Evolutionary conservation across 2,888 invertebrate genomes (phyloP), one percentile per base, ranked within the genome.

Genomic region (Nomada hirtipes): DNA sequence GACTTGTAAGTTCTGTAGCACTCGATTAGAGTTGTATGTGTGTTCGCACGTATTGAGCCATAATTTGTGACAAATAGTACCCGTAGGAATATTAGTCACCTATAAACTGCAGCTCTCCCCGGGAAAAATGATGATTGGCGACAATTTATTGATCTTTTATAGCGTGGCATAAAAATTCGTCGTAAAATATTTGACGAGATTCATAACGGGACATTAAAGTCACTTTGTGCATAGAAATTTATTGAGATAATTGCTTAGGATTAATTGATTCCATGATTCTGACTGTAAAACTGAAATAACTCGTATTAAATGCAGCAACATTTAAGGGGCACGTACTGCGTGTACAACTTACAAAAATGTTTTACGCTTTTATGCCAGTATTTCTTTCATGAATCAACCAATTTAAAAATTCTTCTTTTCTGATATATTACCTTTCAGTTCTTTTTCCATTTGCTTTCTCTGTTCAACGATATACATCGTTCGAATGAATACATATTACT

Each of bases 151-250:
- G 36, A 20, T 20, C 18, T 26, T 71, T 47, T 9, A 60, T 44
- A 29, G 15, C 13, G n/a, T 9, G 42, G 36, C n/a, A 77, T 65
- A 53, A 70, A 69, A 52, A 36, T 55, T 3, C 9, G 64, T 20
- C 47, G 29, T 71, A 65, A 77, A 61, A 13, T 15, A 47, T 79
- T 60, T n/a, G 15, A 61, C 64, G 44, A 50, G 69, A 26, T 29
- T 59, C 18, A 64, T 64, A 64, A 76, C 59, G 75, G 2, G 1
- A 23, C 42, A 57, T 60, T 47, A n/a, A 64, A 42, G 13, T 67
- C n/a, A 29, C n/a, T 11, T 2, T n/a, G 47, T 20, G 18, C n/a
- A 63, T 7, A 26, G 18, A 44, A 11, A 44, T 57, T 20, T 23
- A 44, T 29, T 36, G 20, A 0, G 13, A 57, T 20, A 71, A 57